Evolutionary conservation across 2,888 invertebrate species (phyloP), one percentile per base, ranked within the genome.

Genomic region (Abrostola tripartita): DNA sequence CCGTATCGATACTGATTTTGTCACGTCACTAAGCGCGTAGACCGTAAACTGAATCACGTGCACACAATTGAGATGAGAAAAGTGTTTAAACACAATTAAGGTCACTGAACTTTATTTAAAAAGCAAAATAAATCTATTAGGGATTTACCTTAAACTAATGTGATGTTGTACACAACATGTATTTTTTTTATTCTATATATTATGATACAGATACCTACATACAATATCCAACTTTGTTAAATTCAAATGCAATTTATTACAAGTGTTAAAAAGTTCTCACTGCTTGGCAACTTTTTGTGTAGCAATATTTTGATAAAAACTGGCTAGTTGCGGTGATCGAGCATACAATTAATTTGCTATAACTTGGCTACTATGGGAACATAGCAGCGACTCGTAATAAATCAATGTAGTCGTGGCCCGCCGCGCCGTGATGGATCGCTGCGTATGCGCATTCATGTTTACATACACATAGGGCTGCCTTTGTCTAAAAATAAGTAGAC

Each of bases 21-120:
- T 89, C 91, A 90, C 91, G 90, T 89, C 89, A 84, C 85, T 84
- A 86, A 74, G 79, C 67, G 79, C 87, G 82, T 81, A 81, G 85
- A 87, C 84, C 88, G 88, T 89, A 83, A 88, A 67, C 64, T 69
- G 79, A 72, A 81, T 82, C 87, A 90, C 90, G 89, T 90, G 89
- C 78, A 84, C 75, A 77, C 61, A 56, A 38, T 12, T 52, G 24
- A 65, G 65, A 64, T 51, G 58, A 66, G 54, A 74, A 74, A 74
- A 56, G 40, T 4, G 54, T 54, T 50, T 68, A 52, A 78, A 80
- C 76, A 77, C 76, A 82, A 81, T 85, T 85, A 87, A 76, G 87
- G 86, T 85, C 88, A 81, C 75, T 75, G 86, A 88, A 81, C 88
- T 84, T 66, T 61, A 55, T 36, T 58, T 66, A 64, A 53, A 52